Percentiles rank a stretch among this genome's conserved stretches.
phyloP scores from a whole-genome alignment of 2,797 vertebrate genomes.

The Loriculus beryllinus region DNA sequence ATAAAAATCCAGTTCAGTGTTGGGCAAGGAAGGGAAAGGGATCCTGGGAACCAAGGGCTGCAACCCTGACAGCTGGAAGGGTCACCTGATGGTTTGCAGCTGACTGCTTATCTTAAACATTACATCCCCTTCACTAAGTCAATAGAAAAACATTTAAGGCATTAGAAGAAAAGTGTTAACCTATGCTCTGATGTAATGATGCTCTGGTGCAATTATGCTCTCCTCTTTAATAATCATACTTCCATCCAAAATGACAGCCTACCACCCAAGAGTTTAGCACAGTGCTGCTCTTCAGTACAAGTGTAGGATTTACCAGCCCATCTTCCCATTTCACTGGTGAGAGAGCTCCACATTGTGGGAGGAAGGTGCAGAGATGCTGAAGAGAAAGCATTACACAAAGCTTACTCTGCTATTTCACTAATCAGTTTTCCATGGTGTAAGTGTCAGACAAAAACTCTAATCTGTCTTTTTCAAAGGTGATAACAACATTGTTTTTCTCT shows the following conservation, averaged over 20 bases:
- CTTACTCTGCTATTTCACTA: not conserved
- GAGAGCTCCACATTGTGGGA: constrained; percentile 34
- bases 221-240: not conserved
- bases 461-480: not conserved
- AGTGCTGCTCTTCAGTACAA: not conserved
- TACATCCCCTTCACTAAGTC: not conserved
- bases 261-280: not conserved
- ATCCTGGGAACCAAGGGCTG: not conserved
- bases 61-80: not conserved
- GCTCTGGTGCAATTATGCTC: not conserved
- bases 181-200: not conserved
- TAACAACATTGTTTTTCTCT: not conserved
- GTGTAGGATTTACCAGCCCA: not conserved
- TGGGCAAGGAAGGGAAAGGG: not conserved
- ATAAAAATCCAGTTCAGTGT: not conserved
- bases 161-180: not conserved
- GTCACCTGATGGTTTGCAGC: not conserved
- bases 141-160: not conserved
- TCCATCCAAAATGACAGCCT: not conserved
- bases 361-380: not conserved
- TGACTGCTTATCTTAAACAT: not conserved
- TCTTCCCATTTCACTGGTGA: not conserved
- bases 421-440: not conserved
- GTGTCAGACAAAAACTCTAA: not conserved
- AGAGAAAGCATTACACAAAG: not conserved